Evolutionary conservation across 2,797 vertebrate genomes (phyloP), one percentile per base, ranked within the genome.

Genomic region (Pseudochromis fuscus): DNA sequence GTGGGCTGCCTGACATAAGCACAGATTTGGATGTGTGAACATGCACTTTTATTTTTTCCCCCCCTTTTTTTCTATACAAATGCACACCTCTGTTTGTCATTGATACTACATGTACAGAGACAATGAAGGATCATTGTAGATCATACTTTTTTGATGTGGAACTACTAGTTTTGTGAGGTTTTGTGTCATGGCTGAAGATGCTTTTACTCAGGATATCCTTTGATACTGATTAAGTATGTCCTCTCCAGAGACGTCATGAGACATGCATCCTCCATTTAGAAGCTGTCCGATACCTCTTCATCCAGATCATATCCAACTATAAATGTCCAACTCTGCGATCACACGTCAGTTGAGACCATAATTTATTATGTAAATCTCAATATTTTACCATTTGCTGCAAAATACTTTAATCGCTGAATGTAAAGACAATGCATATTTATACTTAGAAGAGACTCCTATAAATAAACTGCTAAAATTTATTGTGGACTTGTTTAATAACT

Each of bases 361-460:
- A 94, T 93, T 95, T 94, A 94, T 94, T 91, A 85, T 91, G 87
- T 91, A 86, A 90, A 90, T 88, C 86, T 91, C 70, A 88, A 91
- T 89, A 92, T 87, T 88, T 88, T 81, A 90, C 79, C 72, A 83
- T 90, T 90, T 91, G 88, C 87, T 89, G 87, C 91, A 85, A 80
- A 74, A 84, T 44, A 79, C 69, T 81, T 85, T 75, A 84, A 88
- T 92, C 53, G 76, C 82, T 92, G 91, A 93, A 93, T 93, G 92
- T 94, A 92, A 90, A 91, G 86, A 89, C 82, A 87, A 92, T 90
- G 75, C 82, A 86, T 94, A 92, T 94, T 90, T 94, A 93, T 93
- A 92, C 56, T 35, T 38, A 91, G 77, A 89, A 81, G 73, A 93
- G 70, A 83, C 68, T 83, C 81, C 72, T 89, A 88, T 89, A 84